A percentile compares a stretch with the other conserved stretches of the same genome.
Evolutionary conservation across 2,888 invertebrate genomes (phyloP).

Genomic region (Drosophila falleni): DNA sequence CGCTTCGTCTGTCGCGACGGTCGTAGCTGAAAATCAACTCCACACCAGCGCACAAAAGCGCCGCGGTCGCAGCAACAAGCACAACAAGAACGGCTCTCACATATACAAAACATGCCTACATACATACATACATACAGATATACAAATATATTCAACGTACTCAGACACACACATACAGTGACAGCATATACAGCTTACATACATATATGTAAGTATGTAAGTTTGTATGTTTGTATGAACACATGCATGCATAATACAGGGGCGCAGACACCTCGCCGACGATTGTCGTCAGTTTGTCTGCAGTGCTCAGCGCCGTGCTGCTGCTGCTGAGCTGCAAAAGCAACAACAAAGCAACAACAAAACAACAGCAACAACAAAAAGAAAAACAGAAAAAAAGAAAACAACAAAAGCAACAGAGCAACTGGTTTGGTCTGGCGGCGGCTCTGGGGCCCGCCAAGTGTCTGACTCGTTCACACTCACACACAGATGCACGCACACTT

Average conservation of each 20-base stretch:
- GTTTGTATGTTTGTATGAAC: constrained; percentile 6
- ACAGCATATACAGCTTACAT: background rate
- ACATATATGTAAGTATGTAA: constrained; percentile 21
- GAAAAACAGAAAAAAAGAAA: constrained; percentile 12
- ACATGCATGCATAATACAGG: constrained; percentile 64
- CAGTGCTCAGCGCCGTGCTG: constrained; percentile 68
- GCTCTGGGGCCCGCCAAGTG: constrained; percentile 64
- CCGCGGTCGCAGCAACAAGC: constrained; percentile 56
- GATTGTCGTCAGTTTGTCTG: constrained; percentile 80
- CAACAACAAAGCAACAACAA: constrained; percentile 27
- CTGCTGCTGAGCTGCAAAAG: constrained; percentile 42
- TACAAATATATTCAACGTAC: constrained; percentile 3
- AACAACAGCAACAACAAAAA: constrained; percentile 20
- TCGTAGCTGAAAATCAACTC: constrained; percentile 65
- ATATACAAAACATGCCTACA: constrained; percentile 19
- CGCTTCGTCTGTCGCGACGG: constrained; percentile 26
- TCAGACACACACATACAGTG: background rate
- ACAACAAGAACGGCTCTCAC: constrained; percentile 59
- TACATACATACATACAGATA: constrained; percentile 4
- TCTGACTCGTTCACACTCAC: constrained; percentile 67
- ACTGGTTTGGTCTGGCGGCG: constrained; percentile 57
- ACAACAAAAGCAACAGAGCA: constrained; percentile 31
- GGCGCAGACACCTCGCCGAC: constrained; percentile 80
- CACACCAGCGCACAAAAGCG: constrained; percentile 64
- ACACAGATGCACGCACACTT: constrained; percentile 58